Conservation (phyloP, 2,113 vertebrate genomes). For the Smithornis capensis region DNA sequence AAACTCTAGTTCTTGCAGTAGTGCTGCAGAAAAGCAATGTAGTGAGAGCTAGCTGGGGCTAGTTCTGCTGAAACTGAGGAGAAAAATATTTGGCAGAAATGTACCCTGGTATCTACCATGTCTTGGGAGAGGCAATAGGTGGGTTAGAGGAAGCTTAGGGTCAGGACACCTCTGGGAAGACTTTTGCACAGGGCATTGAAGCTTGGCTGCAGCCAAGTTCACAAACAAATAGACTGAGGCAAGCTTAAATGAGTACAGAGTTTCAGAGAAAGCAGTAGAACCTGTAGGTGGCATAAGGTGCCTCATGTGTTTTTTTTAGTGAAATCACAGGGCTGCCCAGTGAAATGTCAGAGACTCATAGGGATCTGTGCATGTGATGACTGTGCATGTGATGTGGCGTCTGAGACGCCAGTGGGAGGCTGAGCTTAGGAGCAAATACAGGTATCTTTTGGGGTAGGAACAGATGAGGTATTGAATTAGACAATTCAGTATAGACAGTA, state of each 20-base stretch:
- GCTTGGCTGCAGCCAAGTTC: neutral
- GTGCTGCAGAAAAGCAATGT: neutral
- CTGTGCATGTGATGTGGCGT: too few species aligned
- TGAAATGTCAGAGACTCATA: neutral
- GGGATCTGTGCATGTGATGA: neutral
- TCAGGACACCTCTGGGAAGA: neutral
- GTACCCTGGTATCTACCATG: neutral
- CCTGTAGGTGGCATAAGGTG: conserved; percentile 39
- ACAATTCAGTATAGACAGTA: neutral
- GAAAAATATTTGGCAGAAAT: neutral
- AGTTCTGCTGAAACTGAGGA: neutral
- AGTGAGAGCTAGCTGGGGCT: neutral
- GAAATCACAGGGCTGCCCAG: neutral
- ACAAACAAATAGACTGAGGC: neutral
- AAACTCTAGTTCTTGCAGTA: neutral
- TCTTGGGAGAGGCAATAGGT: neutral
- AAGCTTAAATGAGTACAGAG: neutral
- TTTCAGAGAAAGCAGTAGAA: neutral
- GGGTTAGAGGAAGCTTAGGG: neutral
- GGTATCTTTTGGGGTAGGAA: neutral
- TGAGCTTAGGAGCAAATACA: neutral
- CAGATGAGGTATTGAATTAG: neutral
- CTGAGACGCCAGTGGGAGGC: neutral
- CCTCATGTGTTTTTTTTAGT: neutral
- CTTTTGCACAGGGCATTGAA: neutral